Base-by-base conservation (phyloP, 2,888 invertebrate species). In the Pollenia angustigena region DNA sequence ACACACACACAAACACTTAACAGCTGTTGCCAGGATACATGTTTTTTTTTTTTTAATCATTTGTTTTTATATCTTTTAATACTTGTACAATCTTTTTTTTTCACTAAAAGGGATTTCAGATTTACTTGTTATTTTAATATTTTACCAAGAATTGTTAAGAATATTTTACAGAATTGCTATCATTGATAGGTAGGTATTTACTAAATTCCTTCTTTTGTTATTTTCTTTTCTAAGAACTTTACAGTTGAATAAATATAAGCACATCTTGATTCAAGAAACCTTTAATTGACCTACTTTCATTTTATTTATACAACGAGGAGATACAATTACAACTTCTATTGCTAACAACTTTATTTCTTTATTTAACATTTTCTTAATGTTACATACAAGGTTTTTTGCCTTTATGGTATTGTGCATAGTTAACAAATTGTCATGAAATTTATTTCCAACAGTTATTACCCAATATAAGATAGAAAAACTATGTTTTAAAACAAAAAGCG, bases 281-380 rank as follows among this genome's bases (percentile, higher is more conserved):
- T 75, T 81, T 68, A 81, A 68, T 74, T 81, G 75, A 81, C 81
- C 74, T 71, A 81, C 18, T 81, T 81, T 75, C n/a, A 58, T 44
- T 52, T 48, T 76, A 64, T 56, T n/a, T 66, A 18, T 18, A 58
- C 14, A 40, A 23, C 14, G 1, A 40, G n/a, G 2, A 48, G 10
- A 40, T 8, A 32, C 18, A 14, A 14, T 23, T 18, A 18, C n/a
- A 40, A 58, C 40, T 74, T 48, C 74, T 18, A 42, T 18, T 32
- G 32, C 23, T n/a, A 60, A 60, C 46, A 72, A 62, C 7, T 46
- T 4, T 64, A 81, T 72, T 71, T 48, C 42, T 56, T 46, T 66
- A 18, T 64, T 64, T 44, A 64, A 56, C 16, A 64, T 72, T 62
- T 80, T 56, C 56, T 48, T 64, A 56, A 81, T 69, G 54, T 66